Percentiles rank a stretch among this genome's conserved stretches.
These are phyloP conservation scores for Sphaerophoria rueppellii DNA, from an alignment of 2,888 invertebrate species.

Conservation along the genomic window DNA sequence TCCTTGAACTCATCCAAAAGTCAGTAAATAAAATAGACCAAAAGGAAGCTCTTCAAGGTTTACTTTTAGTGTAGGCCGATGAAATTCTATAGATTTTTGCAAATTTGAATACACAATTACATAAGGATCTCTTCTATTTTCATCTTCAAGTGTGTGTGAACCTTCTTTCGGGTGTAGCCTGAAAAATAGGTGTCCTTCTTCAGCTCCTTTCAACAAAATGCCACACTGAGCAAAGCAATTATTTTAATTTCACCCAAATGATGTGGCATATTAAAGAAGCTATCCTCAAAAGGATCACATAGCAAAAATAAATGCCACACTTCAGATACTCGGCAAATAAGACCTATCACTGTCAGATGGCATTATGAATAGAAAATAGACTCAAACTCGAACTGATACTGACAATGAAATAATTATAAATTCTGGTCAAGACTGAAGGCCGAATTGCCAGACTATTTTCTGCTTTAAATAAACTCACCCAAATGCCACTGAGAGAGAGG, in stretches of 20 bases:
- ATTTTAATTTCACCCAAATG: constrained; percentile 22
- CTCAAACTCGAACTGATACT: constrained; percentile 1
- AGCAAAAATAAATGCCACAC: constrained; percentile 8
- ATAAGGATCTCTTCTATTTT: constrained; percentile 10
- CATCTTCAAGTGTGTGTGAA: background rate
- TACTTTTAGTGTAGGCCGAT: background rate
- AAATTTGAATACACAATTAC: constrained; percentile 33
- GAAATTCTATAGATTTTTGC: background rate
- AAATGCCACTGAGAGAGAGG: constrained; percentile 3
- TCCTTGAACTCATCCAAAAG: background rate
- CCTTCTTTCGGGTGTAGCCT: background rate
- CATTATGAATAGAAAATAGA: constrained; percentile 35
- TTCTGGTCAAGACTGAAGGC: constrained; percentile 37
- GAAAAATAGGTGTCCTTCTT: background rate
- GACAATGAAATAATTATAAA: constrained; percentile 25
- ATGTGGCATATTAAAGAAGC: constrained; percentile 1
- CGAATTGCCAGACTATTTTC: constrained; percentile 18
- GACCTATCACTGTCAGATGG: constrained; percentile 35
- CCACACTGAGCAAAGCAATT: constrained; percentile 29
- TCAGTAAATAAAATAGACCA: background rate
- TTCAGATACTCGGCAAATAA: constrained; percentile 9
- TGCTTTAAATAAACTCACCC: constrained; percentile 14
- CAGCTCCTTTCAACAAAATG: background rate
- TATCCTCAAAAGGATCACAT: background rate
- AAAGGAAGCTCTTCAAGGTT: background rate